Evolutionary conservation across 2,888 invertebrate species (phyloP).

Genomic region (Operophtera brumata): DNA sequence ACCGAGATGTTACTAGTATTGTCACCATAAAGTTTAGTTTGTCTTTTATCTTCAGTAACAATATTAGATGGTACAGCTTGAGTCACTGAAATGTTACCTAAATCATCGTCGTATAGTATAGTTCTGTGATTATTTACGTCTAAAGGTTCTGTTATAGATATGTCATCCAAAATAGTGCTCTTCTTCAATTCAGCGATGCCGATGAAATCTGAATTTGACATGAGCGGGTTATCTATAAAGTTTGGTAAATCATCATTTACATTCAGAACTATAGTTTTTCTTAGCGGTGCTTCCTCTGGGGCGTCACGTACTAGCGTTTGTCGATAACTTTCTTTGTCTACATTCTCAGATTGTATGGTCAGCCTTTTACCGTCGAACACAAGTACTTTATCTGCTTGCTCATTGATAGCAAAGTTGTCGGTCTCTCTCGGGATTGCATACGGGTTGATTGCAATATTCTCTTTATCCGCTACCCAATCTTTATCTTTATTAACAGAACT

Average conservation of each 20-base stretch:
- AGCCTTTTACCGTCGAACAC: conserved; percentile 68
- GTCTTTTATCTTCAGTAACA: conserved; percentile 15
- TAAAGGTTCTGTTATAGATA: conserved; percentile 17
- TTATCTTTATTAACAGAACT: conserved; percentile 31
- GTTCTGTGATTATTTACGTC: conserved; percentile 27
- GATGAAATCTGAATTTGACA: conserved; percentile 16
- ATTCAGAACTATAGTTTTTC: conserved; percentile 61
- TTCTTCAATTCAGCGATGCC: conserved; percentile 14
- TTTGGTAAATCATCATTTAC: conserved; percentile 63
- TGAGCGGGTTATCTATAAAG: conserved; percentile 43
- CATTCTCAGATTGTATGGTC: conserved; percentile 49
- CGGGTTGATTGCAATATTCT: conserved; percentile 66
- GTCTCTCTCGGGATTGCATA: conserved; percentile 54
- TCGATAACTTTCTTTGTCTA: conserved; percentile 34
- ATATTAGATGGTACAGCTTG: conserved; percentile 31
- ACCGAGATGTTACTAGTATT: conserved; percentile 30
- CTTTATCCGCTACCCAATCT: conserved; percentile 64
- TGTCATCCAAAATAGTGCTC: conserved; percentile 13
- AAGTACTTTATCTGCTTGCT: conserved; percentile 56
- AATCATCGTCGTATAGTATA: conserved; percentile 37
- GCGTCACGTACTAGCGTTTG: conserved; percentile 35
- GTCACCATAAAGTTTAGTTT: conserved; percentile 29
- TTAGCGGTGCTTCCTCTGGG: conserved; percentile 36
- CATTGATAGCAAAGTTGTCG: conserved; percentile 56
- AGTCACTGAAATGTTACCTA: conserved; percentile 40